Percentiles rank a stretch among this genome's conserved stretches.
phyloP scores from a whole-genome alignment of 2,113 vertebrate genomes.

The Ranitomeya imitator region DNA sequence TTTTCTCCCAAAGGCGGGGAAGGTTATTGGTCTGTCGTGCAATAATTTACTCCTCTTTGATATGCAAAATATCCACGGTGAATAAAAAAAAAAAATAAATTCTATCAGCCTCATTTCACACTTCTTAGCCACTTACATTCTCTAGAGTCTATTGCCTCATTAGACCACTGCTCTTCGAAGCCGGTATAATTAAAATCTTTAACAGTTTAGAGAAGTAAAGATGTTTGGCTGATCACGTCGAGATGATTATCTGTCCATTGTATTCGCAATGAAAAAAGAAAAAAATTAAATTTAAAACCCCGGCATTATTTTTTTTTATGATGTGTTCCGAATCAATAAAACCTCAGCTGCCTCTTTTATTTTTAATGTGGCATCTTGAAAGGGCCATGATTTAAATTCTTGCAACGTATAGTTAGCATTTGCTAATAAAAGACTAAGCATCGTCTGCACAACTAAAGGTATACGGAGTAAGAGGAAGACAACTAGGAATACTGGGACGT shows the following conservation, averaged over 20 bases:
- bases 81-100: conserved; percentile 95
- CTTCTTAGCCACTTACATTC: conserved; percentile 96
- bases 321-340: conserved; percentile 83
- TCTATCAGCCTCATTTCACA: conserved; percentile 99
- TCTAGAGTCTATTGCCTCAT: conserved; percentile 98
- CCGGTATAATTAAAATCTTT: conserved; percentile 99
- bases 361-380: conserved; percentile 65
- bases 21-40: conserved; percentile 99
- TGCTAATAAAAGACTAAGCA: neutral
- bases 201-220: conserved; percentile 99
- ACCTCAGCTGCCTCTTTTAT: conserved; percentile 66
- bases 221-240: conserved; percentile 99
- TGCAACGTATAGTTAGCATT: conserved; percentile 22
- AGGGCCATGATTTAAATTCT: conserved; percentile 24
- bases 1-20: conserved; percentile 78
- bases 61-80: conserved; percentile 99
- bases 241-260: conserved; percentile 97
- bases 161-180: conserved; percentile 99
- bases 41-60: conserved; percentile 99
- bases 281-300: conserved; percentile 96
- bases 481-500: neutral
- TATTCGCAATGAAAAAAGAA: conserved; percentile 96
- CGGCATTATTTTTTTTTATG: conserved; percentile 78
- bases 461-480: neutral
- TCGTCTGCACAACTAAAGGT: conserved; percentile 20